Evolutionary conservation across 2,888 invertebrate genomes (phyloP).

Genomic region (Alcis repandata): DNA sequence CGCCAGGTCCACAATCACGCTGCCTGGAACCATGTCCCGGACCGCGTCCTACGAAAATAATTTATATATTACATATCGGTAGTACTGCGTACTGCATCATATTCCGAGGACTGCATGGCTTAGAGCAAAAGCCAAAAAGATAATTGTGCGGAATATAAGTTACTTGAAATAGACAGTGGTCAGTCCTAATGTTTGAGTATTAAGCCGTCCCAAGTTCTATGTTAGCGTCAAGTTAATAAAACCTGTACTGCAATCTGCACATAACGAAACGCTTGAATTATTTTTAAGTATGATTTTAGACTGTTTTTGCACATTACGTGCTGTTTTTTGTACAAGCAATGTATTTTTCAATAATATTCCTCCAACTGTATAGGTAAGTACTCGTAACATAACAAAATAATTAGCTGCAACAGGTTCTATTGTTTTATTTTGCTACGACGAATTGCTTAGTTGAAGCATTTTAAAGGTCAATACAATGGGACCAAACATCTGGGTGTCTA

Average conservation of each 20-base stretch:
- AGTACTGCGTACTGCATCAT: no score
- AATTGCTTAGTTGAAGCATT: conserved; percentile 5
- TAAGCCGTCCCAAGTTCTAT: no score
- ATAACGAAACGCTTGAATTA: no score
- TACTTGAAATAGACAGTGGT: no score
- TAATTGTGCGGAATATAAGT: no score
- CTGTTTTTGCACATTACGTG: not conserved
- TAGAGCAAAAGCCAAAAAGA: no score
- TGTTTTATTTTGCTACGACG: conserved; percentile 25
- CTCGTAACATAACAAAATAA: not conserved
- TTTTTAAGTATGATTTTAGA: no score
- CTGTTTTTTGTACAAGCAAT: not conserved
- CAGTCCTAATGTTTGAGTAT: no score
- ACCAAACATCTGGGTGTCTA: conserved; percentile 15
- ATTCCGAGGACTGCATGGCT: no score
- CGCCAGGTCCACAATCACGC: conserved; percentile 95
- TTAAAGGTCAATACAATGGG: conserved; percentile 18
- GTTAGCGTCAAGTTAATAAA: no score
- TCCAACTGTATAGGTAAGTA: not conserved
- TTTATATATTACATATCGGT: not conserved
- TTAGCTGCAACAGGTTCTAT: conserved; percentile 18
- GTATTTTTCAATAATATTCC: not conserved
- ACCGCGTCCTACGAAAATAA: conserved; percentile 88
- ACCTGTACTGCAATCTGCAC: no score
- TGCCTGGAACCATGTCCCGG: conserved; percentile 94